Base-by-base conservation (phyloP, 1,140 invertebrate genomes). In the Ceratosolen fusciceps region DNA sequence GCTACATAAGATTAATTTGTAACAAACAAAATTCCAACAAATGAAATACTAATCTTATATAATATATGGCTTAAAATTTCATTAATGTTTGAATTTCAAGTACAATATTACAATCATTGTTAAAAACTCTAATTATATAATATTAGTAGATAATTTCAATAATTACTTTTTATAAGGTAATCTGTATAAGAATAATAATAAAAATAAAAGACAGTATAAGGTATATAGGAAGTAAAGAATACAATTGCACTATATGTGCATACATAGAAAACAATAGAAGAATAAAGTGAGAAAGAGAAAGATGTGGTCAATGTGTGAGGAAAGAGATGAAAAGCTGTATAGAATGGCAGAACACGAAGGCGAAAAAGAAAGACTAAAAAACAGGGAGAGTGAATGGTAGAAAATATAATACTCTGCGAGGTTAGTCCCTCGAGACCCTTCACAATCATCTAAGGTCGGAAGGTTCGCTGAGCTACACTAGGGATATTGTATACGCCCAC, bases 401-500 rank as follows among this genome's bases (percentile, higher is more conserved):
- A 58, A 39, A 77, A 24, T 77, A 79, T 76, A 75, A 81, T 83
- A 77, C 74, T 81, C 70, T 54, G 70, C 37, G 62, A 79, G 79
- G 62, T 75, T 49, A 49, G 74, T 81, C 58, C 54, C 70, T 74
- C 49, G 39, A 71, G 54, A 77, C 82, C 80, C 21, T 39, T 82
- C 43, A 77, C 77, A 81, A 79, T 83, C 79, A 72, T 73, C 72
- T 34, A 68, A 80, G 73, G 73, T 75, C 29, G 68, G 54, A 80
- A 31, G 68, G 67, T 52, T 70, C 29, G 65, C 74, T 68, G 39
- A 75, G 65, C 73, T 80, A 74, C 56, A 16, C 34, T 26, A 21
- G 62, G 49, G 65, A 39, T 75, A 75, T 71, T 80, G 54, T 34
- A 74, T 47, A 54, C n/a, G 29, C 10, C 26, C 12, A 31, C 12